A percentile compares a stretch with the other conserved stretches of the same genome.
These are phyloP conservation scores for Acrossocheilus wenchowensis DNA, from an alignment of 2,797 vertebrate genomes.

Conservation along the genomic window DNA sequence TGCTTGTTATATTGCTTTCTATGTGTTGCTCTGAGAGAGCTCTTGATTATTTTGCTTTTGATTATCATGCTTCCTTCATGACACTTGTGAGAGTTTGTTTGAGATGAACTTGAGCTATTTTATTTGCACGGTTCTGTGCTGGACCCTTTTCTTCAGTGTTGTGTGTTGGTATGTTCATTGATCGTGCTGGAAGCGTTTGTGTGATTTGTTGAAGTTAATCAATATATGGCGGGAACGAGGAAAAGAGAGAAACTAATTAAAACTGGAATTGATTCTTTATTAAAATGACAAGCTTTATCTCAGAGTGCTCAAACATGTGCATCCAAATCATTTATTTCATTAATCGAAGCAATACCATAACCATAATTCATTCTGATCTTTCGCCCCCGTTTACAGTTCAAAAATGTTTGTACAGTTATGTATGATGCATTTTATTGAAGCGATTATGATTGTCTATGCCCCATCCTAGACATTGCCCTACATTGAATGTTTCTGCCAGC, in stretches of 20 bases:
- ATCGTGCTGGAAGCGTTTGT: not conserved
- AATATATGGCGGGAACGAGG: not conserved
- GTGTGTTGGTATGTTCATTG: constrained; percentile 1
- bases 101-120: not conserved
- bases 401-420: not conserved
- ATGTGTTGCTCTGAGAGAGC: not conserved
- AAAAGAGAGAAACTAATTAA: constrained; percentile 16
- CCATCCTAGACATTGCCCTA: not conserved
- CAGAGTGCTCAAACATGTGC: constrained; percentile 4
- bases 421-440: not conserved
- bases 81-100: not conserved
- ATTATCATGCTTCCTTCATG: not conserved
- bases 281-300: constrained; percentile 46
- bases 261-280: constrained; percentile 13
- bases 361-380: not conserved
- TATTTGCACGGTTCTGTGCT: not conserved
- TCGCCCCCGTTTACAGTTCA: not conserved
- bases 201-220: constrained; percentile 23
- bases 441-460: not conserved
- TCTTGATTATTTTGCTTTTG: not conserved
- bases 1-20: not conserved
- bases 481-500: not conserved
- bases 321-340: not conserved
- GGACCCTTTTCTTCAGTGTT: not conserved
- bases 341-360: not conserved